Evolutionary conservation across 2,888 invertebrate genomes (phyloP), one percentile per base, ranked within the genome.

Genomic region (Branchipolynoe longqiensis): DNA sequence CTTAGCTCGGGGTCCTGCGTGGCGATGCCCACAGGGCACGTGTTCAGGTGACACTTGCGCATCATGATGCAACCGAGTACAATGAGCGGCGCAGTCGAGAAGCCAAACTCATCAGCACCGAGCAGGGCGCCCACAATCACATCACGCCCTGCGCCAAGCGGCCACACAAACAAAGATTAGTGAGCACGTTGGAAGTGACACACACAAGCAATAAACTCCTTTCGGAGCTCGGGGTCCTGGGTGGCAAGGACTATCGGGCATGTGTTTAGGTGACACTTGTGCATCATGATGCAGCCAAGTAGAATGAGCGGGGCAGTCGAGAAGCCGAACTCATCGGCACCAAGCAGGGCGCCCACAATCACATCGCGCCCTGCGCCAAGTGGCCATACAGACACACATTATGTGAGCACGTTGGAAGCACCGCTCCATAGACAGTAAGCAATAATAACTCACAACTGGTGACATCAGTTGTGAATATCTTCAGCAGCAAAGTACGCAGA

Each of bases 1-100:
- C 99, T 95, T 81, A 99, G 95, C 22, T 96, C 95, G 0, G 99
- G 99, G 95, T 99, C 99, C 94, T 95, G 99, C 0, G 99, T 99
- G 0, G 99, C 99, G 91, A 99, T 97, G 87, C 99, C 99, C 87
- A 99, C 99, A 0, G 99, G 99, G 90, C 99, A 99, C 8, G 99
- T 99, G 94, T 99, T 99, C 90, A 99, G 95, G 94, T 99, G 99
- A 92, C 99, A 99, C 94, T 99, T 99, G 86, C 99, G 95, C 99
- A 99, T 99, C 99, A 99, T 99, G 0, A 99, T 99, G 93, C 99
- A 99, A 2, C 99, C 99, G 94, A 99, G 96, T 0, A 97, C 98
- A 92, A 99, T 99, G 83, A 99, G 95, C 0, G 99, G 99, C 1
- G 99, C 99, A 0, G 99, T 99, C 93, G 98, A 98, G 95, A 99